Conservation (phyloP, 1,140 invertebrate genomes). For the Potamilus streckersoni region DNA sequence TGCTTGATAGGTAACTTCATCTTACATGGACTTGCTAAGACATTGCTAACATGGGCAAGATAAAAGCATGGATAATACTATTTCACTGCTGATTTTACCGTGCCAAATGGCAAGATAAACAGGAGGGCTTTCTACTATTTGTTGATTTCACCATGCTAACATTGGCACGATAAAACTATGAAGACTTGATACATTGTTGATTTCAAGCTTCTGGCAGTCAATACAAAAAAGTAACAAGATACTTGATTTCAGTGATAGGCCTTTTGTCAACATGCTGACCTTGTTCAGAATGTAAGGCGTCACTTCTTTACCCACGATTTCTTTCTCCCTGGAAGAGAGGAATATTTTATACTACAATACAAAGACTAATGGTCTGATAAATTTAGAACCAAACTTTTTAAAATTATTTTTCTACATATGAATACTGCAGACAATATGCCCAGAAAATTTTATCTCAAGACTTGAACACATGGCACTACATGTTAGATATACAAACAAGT, state of each 20-base stretch:
- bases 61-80: not conserved
- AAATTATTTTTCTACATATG: no score
- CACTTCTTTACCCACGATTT: slow-evolving; percentile 86
- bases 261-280: slow-evolving; percentile 82
- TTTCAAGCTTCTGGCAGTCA: not conserved
- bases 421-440: no score
- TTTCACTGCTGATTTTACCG: not conserved
- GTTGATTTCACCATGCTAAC: not conserved
- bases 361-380: not conserved
- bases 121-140: not conserved
- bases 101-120: not conserved
- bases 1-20: no score
- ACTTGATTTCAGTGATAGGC: slow-evolving; percentile 84
- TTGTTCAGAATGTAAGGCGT: slow-evolving; percentile 90
- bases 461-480: no score
- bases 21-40: no score
- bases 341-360: not conserved
- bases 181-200: not conserved
- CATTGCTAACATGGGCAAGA: no score
- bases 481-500: no score
- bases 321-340: slow-evolving; percentile 64
- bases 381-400: no score
- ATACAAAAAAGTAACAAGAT: slow-evolving; percentile 68
- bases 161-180: not conserved
- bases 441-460: no score